Conservation (phyloP, 2,797 vertebrate species). For the Spea hammondii region DNA sequence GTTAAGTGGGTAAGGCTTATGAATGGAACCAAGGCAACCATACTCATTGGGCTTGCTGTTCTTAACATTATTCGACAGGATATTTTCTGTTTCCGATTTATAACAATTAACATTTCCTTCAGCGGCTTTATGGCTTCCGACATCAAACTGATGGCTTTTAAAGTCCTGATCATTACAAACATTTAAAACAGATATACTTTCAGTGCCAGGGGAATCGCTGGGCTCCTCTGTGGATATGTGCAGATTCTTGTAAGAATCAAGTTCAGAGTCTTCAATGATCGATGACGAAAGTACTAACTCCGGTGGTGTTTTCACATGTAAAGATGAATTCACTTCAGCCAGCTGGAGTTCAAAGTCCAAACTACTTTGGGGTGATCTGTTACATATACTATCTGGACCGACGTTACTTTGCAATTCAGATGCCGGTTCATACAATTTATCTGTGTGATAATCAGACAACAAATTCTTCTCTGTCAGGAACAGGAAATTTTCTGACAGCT, state of each 20-base stretch:
- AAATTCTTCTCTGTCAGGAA: slow-evolving; percentile 87
- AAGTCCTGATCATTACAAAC: neutral
- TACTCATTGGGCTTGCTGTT: neutral
- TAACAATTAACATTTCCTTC: slow-evolving; percentile 16
- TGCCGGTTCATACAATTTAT: slow-evolving; percentile 54
- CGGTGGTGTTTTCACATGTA: slow-evolving; percentile 50
- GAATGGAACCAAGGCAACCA: neutral
- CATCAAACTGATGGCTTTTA: neutral
- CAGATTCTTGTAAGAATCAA: slow-evolving; percentile 39
- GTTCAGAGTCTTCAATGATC: slow-evolving; percentile 65
- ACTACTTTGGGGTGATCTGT: slow-evolving; percentile 61
- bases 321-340: slow-evolving; percentile 57
- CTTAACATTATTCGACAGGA: neutral
- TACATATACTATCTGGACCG: slow-evolving; percentile 68
- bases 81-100: neutral
- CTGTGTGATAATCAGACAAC: slow-evolving; percentile 69
- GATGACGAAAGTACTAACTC: slow-evolving; percentile 33
- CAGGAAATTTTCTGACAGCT: slow-evolving; percentile 81
- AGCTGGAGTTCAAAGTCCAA: slow-evolving; percentile 64
- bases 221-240: no score
- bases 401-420: slow-evolving; percentile 59
- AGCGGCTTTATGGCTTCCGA: neutral
- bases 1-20: neutral
- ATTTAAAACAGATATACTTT: neutral
- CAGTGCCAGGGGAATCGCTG: neutral